Conservation (phyloP, 2,888 invertebrate genomes). For the Acrocera orbiculus region DNA sequence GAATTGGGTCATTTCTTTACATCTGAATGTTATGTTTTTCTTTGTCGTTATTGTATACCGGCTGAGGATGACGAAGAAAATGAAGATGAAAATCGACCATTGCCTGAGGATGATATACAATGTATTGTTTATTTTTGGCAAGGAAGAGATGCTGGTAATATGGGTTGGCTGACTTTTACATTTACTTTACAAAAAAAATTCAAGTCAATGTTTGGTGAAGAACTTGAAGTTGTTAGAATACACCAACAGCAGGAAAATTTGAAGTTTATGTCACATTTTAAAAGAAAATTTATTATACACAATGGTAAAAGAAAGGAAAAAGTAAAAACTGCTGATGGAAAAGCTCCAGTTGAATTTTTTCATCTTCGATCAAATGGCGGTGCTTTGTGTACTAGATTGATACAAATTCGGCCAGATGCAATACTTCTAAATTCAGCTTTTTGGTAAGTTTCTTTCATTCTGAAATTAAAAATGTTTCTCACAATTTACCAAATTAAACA, state of each 20-base stretch:
- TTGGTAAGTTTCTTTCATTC: constrained; percentile 46
- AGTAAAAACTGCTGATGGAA: constrained; percentile 25
- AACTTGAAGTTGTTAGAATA: constrained; percentile 85
- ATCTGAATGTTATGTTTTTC: constrained; percentile 92
- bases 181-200: constrained; percentile 90
- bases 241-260: constrained; percentile 98
- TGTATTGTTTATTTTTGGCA: constrained; percentile 99
- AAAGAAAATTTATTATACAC: constrained; percentile 81
- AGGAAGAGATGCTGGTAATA: constrained; percentile 89
- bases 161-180: constrained; percentile 99
- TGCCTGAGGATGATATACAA: constrained; percentile 41
- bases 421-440: constrained; percentile 79
- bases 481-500: background rate
- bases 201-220: constrained; percentile 70
- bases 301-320: constrained; percentile 59
- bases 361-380: constrained; percentile 94
- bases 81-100: constrained; percentile 23
- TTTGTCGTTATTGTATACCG: constrained; percentile 88
- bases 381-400: constrained; percentile 75
- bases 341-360: constrained; percentile 67
- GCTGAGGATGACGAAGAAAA: constrained; percentile 44
- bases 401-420: constrained; percentile 80
- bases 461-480: background rate
- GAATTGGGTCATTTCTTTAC: constrained; percentile 85
- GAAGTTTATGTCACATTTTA: constrained; percentile 96